These are phyloP conservation scores for Ceyx melanurus DNA, from an alignment of 2,113 vertebrate species.

Conservation along the genomic window DNA sequence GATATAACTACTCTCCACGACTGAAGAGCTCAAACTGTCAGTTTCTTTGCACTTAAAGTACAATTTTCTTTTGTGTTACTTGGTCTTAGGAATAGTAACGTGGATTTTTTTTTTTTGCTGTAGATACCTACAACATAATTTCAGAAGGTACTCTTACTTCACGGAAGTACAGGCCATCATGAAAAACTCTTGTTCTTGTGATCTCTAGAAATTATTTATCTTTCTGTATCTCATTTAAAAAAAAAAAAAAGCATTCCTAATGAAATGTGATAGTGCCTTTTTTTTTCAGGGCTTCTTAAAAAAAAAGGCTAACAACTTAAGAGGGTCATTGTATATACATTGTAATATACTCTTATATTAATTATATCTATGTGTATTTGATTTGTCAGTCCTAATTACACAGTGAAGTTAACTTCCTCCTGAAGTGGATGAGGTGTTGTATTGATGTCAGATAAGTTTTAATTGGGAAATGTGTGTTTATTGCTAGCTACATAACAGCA, in stretches of 20 bases:
- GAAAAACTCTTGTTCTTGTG: neutral
- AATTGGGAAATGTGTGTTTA: slow-evolving; percentile 12
- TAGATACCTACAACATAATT: neutral
- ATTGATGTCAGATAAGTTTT: slow-evolving; percentile 5
- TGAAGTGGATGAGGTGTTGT: neutral
- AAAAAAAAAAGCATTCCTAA: neutral
- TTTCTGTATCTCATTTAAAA: neutral
- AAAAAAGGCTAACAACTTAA: neutral
- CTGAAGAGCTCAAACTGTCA: neutral
- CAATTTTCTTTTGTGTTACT: slow-evolving; percentile 2
- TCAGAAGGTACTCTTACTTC: neutral
- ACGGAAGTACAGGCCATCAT: neutral
- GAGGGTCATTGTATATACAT: neutral
- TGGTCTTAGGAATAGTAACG: neutral
- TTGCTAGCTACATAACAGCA: neutral
- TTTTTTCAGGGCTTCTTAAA: neutral
- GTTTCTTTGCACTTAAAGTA: slow-evolving; percentile 3
- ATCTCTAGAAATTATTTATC: neutral
- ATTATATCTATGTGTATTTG: neutral
- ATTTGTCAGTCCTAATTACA: neutral
- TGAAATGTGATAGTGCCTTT: neutral
- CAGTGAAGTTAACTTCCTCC: neutral
- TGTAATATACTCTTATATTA: too few species aligned
- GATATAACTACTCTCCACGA: neutral
- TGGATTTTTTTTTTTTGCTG: neutral